A percentile compares a stretch with the other conserved stretches of the same genome.
These are phyloP conservation scores for Thera obeliscata DNA, from an alignment of 2,888 invertebrate genomes.

Conservation along the genomic window DNA sequence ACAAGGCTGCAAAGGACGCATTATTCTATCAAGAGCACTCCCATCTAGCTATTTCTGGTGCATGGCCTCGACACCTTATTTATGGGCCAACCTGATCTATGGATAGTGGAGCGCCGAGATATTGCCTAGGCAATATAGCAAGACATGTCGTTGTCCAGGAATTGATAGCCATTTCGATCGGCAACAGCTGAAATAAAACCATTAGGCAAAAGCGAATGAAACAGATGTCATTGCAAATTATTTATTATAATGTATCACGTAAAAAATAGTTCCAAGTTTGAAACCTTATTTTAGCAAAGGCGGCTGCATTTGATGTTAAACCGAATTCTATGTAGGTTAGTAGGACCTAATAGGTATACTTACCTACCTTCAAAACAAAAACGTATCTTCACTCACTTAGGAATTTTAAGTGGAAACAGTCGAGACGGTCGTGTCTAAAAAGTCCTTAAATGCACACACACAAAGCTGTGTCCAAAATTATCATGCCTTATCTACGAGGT, in stretches of 20 bases:
- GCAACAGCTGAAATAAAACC: neutral
- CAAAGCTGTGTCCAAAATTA: slow-evolving; percentile 73
- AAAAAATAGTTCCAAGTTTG: neutral
- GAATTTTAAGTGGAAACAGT: slow-evolving; percentile 35
- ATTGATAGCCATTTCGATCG: slow-evolving; percentile 8
- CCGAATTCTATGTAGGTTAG: slow-evolving; percentile 2
- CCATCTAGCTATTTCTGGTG: slow-evolving; percentile 61
- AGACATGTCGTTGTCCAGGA: slow-evolving; percentile 9
- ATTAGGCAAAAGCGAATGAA: too few relatives aligned
- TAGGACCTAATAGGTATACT: slow-evolving; percentile 17
- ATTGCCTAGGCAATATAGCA: slow-evolving; percentile 20
- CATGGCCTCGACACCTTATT: slow-evolving; percentile 57
- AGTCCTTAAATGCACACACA: slow-evolving; percentile 58
- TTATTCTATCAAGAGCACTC: slow-evolving; percentile 78
- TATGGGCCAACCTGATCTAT: slow-evolving; percentile 46
- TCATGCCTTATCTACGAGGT: slow-evolving; percentile 78
- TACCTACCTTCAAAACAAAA: slow-evolving; percentile 15
- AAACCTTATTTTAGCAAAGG: slow-evolving; percentile 12
- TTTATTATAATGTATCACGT: too few relatives aligned
- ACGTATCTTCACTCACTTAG: slow-evolving; percentile 19
- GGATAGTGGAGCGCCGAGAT: slow-evolving; percentile 29
- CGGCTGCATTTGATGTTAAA: slow-evolving; percentile 25
- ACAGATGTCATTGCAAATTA: too few relatives aligned
- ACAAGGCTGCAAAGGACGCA: slow-evolving; percentile 76
- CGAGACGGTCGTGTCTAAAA: slow-evolving; percentile 47